phyloP scores from a whole-genome alignment of 1,140 invertebrate genomes.

The Dreissena rostriformis region DNA sequence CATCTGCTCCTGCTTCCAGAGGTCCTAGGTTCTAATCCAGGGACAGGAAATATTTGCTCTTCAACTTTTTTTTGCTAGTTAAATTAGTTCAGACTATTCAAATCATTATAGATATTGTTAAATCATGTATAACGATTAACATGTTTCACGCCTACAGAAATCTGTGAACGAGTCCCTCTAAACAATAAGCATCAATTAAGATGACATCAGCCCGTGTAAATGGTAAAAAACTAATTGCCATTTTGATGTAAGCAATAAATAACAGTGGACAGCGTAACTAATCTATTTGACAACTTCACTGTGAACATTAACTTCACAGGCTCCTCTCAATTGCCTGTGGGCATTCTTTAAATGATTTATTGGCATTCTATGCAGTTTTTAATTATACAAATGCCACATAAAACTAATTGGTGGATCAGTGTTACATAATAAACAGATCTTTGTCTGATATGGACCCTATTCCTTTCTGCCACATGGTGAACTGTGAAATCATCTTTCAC shows the following conservation, averaged over 20 bases:
- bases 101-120: too few species aligned
- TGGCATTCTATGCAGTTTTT: conserved; percentile 32
- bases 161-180: too few species aligned
- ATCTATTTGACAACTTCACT: neutral
- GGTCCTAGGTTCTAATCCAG: too few species aligned
- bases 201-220: neutral
- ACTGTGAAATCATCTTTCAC: conserved; percentile 38
- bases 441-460: conserved; percentile 5
- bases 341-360: conserved; percentile 32
- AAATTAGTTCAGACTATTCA: too few species aligned
- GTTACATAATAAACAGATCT: conserved; percentile 43
- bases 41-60: too few species aligned
- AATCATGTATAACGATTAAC: too few species aligned
- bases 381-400: conserved; percentile 20
- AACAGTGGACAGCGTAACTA: neutral
- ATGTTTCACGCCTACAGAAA: too few species aligned
- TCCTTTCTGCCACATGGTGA: neutral
- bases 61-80: too few species aligned
- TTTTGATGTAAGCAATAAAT: neutral
- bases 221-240: too few species aligned
- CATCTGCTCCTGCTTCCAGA: too few species aligned
- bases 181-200: neutral
- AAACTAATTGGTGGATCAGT: conserved; percentile 30
- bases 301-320: neutral
- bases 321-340: neutral